A percentile compares a stretch with the other conserved stretches of the same genome.
These are phyloP conservation scores for Urocynchramus pylzowi DNA, from an alignment of 2,113 vertebrate species.

Conservation along the genomic window DNA sequence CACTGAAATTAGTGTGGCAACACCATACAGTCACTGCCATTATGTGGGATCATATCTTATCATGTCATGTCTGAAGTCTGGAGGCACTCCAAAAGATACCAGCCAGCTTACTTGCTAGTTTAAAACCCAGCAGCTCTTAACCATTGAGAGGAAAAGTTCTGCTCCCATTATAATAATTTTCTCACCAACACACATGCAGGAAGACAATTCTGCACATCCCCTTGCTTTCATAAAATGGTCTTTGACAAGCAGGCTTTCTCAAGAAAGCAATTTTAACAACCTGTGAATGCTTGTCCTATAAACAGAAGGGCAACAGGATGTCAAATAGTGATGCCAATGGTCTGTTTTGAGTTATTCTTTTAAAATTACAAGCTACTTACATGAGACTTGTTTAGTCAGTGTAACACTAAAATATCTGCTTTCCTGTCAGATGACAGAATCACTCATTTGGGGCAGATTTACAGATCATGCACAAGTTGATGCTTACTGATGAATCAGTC, in stretches of 20 bases:
- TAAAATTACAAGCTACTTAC: neutral
- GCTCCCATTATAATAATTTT: neutral
- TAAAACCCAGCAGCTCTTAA: neutral
- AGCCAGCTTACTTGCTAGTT: neutral
- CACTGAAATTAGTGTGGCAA: neutral
- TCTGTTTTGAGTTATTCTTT: neutral
- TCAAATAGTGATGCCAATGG: neutral
- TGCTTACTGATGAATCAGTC: neutral
- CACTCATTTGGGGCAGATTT: neutral
- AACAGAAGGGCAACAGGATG: neutral
- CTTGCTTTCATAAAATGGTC: neutral
- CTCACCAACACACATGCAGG: neutral
- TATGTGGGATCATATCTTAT: neutral
- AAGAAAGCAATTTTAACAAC: neutral
- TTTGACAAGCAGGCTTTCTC: neutral
- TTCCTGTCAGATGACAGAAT: neutral
- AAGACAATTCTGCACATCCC: neutral
- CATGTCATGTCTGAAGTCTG: neutral
- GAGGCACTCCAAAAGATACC: neutral
- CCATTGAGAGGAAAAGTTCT: neutral
- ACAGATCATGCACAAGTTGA: neutral
- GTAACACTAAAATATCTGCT: neutral
- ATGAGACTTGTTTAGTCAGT: neutral
- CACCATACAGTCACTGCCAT: accelerated
- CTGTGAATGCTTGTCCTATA: neutral